These are phyloP conservation scores for Nyctalus aviator DNA, from an alignment of 2,797 vertebrate genomes.

Conservation along the genomic window DNA sequence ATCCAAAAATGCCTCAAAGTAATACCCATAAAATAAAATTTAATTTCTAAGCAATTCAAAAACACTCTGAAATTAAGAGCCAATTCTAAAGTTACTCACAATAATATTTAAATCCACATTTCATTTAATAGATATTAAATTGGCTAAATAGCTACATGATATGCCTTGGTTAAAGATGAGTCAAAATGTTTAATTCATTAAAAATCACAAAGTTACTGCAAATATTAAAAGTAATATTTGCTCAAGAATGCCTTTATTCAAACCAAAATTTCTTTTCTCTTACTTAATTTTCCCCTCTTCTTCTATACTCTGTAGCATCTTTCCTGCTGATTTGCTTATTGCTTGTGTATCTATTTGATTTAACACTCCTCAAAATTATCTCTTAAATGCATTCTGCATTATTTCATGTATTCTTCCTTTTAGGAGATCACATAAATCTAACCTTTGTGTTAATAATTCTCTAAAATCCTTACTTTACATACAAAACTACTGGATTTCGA, in stretches of 20 bases:
- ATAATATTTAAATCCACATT: background rate
- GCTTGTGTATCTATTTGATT: background rate
- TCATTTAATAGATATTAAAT: background rate
- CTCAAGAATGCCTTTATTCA: background rate
- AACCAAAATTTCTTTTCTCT: background rate
- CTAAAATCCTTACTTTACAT: background rate
- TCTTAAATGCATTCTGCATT: background rate
- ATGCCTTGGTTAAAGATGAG: background rate
- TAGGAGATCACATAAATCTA: background rate
- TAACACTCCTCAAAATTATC: background rate
- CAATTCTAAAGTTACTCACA: background rate
- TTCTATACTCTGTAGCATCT: background rate
- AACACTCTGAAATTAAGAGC: background rate
- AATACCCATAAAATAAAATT: background rate
- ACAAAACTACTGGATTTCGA: background rate
- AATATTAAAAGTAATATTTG: constrained; percentile 6
- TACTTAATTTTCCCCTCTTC: background rate
- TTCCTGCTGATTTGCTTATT: background rate
- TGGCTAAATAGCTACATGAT: background rate
- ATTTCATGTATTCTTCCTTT: background rate
- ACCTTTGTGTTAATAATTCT: background rate
- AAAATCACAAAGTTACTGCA: background rate
- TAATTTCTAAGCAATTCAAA: constrained; percentile 47
- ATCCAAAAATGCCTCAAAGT: constrained; percentile 36
- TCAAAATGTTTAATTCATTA: background rate